These are phyloP conservation scores for Ploceus nigricollis DNA, from an alignment of 2,113 vertebrate genomes.

Conservation along the genomic window DNA sequence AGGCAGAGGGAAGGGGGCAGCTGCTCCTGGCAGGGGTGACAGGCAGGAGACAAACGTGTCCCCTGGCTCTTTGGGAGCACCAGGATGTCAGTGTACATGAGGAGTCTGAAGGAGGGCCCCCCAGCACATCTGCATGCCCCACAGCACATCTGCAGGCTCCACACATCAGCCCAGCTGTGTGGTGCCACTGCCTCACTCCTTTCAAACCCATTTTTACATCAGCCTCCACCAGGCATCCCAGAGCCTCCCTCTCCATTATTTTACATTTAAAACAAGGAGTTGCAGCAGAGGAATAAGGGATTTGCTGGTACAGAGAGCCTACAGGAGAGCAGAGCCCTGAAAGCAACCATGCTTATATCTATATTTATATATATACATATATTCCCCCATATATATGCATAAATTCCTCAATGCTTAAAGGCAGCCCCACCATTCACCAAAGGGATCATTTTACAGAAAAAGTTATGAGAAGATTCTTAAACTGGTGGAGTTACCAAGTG, in stretches of 20 bases:
- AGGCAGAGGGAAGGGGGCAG: background rate
- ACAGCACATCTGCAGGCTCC: background rate
- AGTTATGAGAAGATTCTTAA: background rate
- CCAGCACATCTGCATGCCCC: no score
- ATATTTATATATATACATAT: background rate
- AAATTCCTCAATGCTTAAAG: background rate
- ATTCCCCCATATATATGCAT: background rate
- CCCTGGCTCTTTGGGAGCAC: background rate
- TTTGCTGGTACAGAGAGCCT: background rate
- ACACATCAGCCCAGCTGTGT: background rate
- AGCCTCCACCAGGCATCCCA: background rate
- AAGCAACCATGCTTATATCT: rapidly evolving
- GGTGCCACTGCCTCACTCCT: background rate
- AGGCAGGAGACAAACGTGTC: background rate
- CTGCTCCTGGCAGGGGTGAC: background rate
- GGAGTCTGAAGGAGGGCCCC: background rate
- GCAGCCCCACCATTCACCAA: background rate
- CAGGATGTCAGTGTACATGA: rapidly evolving
- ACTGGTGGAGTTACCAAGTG: background rate
- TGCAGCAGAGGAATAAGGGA: background rate
- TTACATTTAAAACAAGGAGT: background rate
- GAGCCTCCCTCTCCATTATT: background rate
- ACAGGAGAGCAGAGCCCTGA: background rate
- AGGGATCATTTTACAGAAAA: background rate
- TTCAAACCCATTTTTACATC: background rate